These are phyloP conservation scores for Abrostola triplasia DNA, from an alignment of 2,888 invertebrate genomes.

Conservation along the genomic window DNA sequence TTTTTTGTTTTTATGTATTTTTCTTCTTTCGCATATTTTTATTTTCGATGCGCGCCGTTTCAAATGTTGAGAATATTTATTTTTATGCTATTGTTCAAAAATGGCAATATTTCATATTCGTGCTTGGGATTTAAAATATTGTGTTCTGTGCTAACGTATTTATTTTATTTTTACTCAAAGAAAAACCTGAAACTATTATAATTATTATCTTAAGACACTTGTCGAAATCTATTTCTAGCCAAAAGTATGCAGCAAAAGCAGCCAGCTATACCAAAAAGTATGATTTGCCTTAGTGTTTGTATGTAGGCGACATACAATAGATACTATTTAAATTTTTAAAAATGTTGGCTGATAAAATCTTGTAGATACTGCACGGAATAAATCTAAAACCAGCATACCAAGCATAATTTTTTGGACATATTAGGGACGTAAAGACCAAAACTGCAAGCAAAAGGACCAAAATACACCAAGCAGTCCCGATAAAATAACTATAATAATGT, in stretches of 20 bases:
- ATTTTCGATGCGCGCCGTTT: slow-evolving; percentile 35
- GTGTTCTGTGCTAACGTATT: slow-evolving; percentile 22
- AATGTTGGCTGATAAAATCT: not conserved
- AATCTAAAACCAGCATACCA: not conserved
- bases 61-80: slow-evolving; percentile 35
- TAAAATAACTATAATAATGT: slow-evolving; percentile 24
- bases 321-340: no score
- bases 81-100: slow-evolving; percentile 50
- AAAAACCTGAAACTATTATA: no score
- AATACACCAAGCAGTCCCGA: not conserved
- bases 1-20: slow-evolving; percentile 61
- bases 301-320: no score
- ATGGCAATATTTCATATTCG: slow-evolving; percentile 42
- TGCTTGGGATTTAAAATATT: slow-evolving; percentile 32
- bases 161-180: not conserved
- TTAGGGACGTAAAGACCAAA: not conserved
- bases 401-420: not conserved
- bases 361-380: not conserved
- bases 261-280: no score
- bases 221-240: no score
- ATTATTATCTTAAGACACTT: no score
- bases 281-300: no score
- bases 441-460: not conserved
- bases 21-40: slow-evolving; percentile 50
- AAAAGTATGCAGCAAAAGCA: no score